A percentile compares a stretch with the other conserved stretches of the same genome.
phyloP scores from a whole-genome alignment of 2,888 invertebrate species.

The Drosophila lutescens region DNA sequence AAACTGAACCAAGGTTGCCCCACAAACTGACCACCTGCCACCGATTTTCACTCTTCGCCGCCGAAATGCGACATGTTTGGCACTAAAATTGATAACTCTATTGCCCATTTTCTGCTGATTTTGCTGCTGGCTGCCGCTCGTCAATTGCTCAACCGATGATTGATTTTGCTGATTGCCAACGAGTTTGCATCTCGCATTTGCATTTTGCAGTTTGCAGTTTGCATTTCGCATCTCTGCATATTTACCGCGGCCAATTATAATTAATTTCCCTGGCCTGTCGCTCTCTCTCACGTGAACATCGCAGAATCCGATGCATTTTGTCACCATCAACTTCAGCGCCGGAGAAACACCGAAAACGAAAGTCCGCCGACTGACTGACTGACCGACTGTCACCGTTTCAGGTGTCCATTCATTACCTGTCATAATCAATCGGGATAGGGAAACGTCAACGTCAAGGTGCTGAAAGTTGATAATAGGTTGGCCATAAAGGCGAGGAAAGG shows the following conservation, averaged over 20 bases:
- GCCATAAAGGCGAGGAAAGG: background rate
- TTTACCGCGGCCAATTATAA: constrained; percentile 71
- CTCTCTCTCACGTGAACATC: constrained; percentile 56
- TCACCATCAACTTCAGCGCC: constrained; percentile 52
- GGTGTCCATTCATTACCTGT: constrained; percentile 35
- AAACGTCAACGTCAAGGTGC: constrained; percentile 21
- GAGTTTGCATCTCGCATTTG: constrained; percentile 60
- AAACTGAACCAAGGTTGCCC: constrained; percentile 53
- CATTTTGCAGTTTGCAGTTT: constrained; percentile 55
- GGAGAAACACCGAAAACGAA: constrained; percentile 38
- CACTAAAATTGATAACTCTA: constrained; percentile 79
- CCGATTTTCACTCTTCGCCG: constrained; percentile 40
- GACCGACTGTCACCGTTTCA: constrained; percentile 37
- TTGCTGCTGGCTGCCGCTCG: constrained; percentile 51
- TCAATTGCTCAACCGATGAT: constrained; percentile 74
- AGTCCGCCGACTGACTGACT: constrained; percentile 54
- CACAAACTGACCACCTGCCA: constrained; percentile 50
- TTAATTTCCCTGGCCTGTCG: constrained; percentile 62
- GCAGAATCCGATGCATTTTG: constrained; percentile 71
- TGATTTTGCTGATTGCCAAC: constrained; percentile 76
- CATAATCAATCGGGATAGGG: constrained; percentile 33
- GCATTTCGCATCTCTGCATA: constrained; percentile 54
- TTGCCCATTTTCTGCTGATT: constrained; percentile 59
- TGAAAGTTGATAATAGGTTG: constrained; percentile 22
- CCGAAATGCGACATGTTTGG: constrained; percentile 66